Evolutionary conservation across 2,113 vertebrate genomes (phyloP), one percentile per base, ranked within the genome.

Genomic region (Rhinopithecus roxellana): DNA sequence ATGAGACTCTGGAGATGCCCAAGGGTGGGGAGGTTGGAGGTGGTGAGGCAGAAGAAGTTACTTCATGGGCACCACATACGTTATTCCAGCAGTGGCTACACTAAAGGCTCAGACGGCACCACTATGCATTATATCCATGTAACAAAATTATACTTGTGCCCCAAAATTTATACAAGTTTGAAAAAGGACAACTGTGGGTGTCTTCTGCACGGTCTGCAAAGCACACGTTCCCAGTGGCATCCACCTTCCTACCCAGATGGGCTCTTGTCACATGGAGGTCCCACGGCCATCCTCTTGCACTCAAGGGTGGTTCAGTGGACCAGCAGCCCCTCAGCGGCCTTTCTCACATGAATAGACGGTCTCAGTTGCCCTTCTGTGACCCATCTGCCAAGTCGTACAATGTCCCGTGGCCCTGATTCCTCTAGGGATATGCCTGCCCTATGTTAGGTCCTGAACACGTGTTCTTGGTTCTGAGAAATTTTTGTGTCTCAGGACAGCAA

Each of bases 151-250:
- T 12, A 64, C 12, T 64, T 30, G 61, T 14, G 27, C 61, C 12
- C 27, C 61, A 14, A 30, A 13, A 30, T 30, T 5, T 64, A 30
- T 1, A 64, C 61, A 64, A 64, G 27, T 27, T 64, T 64, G 61
- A 30, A 64, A 64, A 64, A 64, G 61, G 61, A 30, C 27, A 17
- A 52, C 3, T 8, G 11, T 10, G 0, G 3, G 5, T 2, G 5
- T 81, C 89, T 70, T 35, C 50, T 38, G 5, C 38, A 38, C 5
- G 23, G 25, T 6, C 40, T 20, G 8, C 32, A 11, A 61, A 77
- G 35, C 2, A 0, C 52, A 14, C 38, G 0, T 8, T 3, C 4
- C 57, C 7, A 2, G 57, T 4, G 7, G 5, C 1, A 6, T 17
- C 38, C 50, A 32, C 25, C 16, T 27, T 22, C 12, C 23, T 14